phyloP scores from a whole-genome alignment of 2,888 invertebrate genomes.

The Calliphora vomitoria region DNA sequence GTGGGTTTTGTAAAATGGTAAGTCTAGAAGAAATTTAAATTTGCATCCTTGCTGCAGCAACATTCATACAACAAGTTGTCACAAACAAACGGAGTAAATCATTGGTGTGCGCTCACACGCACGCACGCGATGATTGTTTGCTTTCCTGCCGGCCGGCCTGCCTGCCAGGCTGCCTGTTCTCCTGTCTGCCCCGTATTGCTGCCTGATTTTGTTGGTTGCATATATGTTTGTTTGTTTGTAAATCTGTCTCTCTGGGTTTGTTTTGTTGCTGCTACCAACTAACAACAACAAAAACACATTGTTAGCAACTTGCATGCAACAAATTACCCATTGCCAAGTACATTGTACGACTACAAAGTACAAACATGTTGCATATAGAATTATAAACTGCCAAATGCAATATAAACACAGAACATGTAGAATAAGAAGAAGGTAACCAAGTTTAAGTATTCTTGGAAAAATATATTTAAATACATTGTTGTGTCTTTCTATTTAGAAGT shows the following conservation, averaged over 20 bases:
- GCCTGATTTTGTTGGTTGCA: slow-evolving; percentile 28
- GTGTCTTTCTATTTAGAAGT: not conserved
- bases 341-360: slow-evolving; percentile 45
- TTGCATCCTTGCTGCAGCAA: slow-evolving; percentile 34
- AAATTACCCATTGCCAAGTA: slow-evolving; percentile 70
- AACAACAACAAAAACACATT: slow-evolving; percentile 34
- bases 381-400: no score
- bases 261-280: slow-evolving; percentile 54
- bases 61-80: slow-evolving; percentile 57
- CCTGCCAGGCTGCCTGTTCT: not conserved
- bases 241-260: not conserved
- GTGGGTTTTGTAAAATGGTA: not conserved
- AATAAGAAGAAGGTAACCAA: slow-evolving; percentile 37
- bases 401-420: not conserved
- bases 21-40: slow-evolving; percentile 36
- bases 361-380: slow-evolving; percentile 18
- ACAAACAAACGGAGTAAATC: slow-evolving; percentile 67
- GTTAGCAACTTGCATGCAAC: slow-evolving; percentile 72
- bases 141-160: slow-evolving; percentile 24
- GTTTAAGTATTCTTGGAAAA: slow-evolving; percentile 55
- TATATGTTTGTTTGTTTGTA: slow-evolving; percentile 28
- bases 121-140: slow-evolving; percentile 67
- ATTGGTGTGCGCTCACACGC: slow-evolving; percentile 70
- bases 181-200: slow-evolving; percentile 14
- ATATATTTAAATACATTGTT: slow-evolving; percentile 34